Evolutionary conservation across 2,888 invertebrate species (phyloP).

Genomic region (Drosophila fungiperda): DNA sequence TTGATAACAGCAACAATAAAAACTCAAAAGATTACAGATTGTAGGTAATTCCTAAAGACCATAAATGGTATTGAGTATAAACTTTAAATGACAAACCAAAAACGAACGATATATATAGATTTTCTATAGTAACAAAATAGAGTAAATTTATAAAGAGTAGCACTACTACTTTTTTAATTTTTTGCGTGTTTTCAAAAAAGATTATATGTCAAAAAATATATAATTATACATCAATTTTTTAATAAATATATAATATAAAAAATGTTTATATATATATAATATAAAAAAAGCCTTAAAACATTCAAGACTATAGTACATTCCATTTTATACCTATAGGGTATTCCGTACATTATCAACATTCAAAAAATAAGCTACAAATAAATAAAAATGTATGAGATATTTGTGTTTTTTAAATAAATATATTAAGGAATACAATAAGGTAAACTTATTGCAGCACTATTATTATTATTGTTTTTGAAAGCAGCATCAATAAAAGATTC

Average conservation of each 20-base stretch:
- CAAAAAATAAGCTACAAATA: background rate
- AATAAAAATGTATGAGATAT: background rate
- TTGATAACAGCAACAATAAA: background rate
- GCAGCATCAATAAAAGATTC: background rate
- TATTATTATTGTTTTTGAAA: background rate
- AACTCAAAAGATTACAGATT: background rate
- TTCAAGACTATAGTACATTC: too few species aligned
- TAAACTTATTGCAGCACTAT: background rate
- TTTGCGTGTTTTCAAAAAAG: background rate
- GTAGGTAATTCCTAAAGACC: background rate
- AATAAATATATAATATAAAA: background rate
- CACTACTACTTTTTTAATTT: background rate
- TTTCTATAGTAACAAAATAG: background rate
- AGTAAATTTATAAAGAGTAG: background rate
- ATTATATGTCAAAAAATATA: background rate
- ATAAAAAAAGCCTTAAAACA: background rate
- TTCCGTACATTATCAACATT: background rate
- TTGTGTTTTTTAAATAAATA: background rate
- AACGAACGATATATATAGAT: background rate
- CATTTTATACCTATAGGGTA: background rate
- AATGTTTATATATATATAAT: background rate
- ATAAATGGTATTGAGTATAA: background rate
- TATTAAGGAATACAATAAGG: background rate
- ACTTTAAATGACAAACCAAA: background rate
- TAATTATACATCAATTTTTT: background rate